Conservation (phyloP, 2,888 invertebrate species). For the Pardosa pseudoannulata region DNA sequence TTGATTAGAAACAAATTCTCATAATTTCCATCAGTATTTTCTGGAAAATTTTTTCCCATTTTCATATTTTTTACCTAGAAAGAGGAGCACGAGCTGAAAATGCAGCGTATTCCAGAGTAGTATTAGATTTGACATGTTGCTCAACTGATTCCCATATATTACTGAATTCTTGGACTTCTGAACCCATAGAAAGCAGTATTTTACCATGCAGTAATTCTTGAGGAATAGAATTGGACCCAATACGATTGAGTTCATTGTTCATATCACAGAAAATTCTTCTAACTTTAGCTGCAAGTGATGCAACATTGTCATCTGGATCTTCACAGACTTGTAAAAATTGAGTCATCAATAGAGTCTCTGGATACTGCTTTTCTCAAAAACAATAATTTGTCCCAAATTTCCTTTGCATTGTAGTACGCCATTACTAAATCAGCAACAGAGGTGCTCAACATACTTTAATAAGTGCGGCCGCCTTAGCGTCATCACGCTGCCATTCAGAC, state of each 20-base stretch:
- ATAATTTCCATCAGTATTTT: background rate
- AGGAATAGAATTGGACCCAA: too few relatives aligned
- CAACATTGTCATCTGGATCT: constrained; percentile 15
- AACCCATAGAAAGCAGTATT: too few relatives aligned
- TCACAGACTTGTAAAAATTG: constrained; percentile 8
- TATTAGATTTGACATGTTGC: background rate
- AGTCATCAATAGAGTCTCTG: background rate
- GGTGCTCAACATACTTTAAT: too few relatives aligned
- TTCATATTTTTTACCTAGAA: background rate
- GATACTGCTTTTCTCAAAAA: background rate
- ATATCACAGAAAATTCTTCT: background rate
- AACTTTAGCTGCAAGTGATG: constrained; percentile 16
- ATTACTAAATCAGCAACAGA: too few relatives aligned
- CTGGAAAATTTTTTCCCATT: background rate
- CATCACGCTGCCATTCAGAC: too few relatives aligned
- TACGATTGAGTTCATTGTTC: too few relatives aligned
- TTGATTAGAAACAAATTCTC: background rate
- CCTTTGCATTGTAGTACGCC: too few relatives aligned
- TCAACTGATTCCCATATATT: too few relatives aligned
- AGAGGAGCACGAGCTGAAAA: background rate
- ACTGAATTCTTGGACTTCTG: too few relatives aligned
- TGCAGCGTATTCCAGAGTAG: background rate
- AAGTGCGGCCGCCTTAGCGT: too few relatives aligned
- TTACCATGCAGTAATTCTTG: too few relatives aligned
- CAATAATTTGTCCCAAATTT: too few relatives aligned